Percentiles rank a stretch among this genome's conserved stretches.
Conservation (phyloP, 2,797 vertebrate species). For the Rhinogobio ventralis region DNA sequence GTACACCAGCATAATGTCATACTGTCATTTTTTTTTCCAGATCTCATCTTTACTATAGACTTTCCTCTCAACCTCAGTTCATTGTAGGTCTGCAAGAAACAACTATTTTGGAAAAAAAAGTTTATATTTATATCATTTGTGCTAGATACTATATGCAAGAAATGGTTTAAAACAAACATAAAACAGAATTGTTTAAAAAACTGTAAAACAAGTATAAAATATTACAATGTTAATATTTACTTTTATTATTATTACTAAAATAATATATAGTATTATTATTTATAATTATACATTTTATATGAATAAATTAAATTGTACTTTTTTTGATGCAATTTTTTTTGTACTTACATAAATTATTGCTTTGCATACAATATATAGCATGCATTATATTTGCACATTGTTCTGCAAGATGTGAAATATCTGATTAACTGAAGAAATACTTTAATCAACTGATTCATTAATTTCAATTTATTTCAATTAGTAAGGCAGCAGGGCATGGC, state of each 20-base stretch:
- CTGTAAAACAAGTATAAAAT: not conserved
- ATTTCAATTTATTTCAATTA: not conserved
- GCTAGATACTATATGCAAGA: not conserved
- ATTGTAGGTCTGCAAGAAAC: not conserved
- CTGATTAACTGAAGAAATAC: not conserved
- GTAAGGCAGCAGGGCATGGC: not conserved
- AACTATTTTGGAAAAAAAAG: not conserved
- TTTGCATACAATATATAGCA: not conserved
- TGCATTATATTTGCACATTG: not conserved
- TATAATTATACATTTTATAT: not conserved
- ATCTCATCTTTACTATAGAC: not conserved
- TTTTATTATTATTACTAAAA: not conserved
- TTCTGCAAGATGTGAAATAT: not conserved
- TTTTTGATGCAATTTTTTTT: not conserved
- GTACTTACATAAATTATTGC: not conserved
- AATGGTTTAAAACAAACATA: not conserved
- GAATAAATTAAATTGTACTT: too few relatives aligned
- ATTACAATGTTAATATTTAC: not conserved
- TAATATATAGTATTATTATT: not conserved
- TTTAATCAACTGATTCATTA: not conserved
- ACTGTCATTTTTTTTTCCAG: not conserved
- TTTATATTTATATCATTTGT: not conserved
- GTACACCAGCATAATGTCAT: constrained; percentile 14
- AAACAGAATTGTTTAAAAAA: not conserved
- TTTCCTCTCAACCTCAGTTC: constrained; percentile 17